Evolutionary conservation across 2,888 invertebrate genomes (phyloP).

Genomic region (Rhamnusium bicolor): DNA sequence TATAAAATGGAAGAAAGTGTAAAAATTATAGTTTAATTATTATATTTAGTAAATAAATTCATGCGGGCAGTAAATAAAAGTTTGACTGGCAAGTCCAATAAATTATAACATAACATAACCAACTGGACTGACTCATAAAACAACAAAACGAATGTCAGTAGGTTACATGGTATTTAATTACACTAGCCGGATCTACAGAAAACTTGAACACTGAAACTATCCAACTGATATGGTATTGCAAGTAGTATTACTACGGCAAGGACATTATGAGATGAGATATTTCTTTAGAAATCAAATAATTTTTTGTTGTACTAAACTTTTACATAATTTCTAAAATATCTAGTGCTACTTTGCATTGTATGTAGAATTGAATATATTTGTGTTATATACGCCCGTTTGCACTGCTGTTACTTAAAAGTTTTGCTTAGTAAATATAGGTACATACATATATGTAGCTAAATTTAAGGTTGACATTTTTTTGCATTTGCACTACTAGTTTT

Average conservation of each 20-base stretch:
- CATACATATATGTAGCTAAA: no score
- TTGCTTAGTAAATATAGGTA: no score
- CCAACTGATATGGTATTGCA: neutral
- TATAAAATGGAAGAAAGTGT: no score
- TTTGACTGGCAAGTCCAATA: constrained; percentile 32
- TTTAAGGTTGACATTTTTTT: no score
- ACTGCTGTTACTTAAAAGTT: no score
- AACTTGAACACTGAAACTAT: neutral
- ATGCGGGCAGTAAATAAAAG: no score
- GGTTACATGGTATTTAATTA: constrained; percentile 55
- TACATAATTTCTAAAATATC: neutral
- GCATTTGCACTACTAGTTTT: no score
- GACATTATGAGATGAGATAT: neutral
- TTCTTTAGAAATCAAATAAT: neutral
- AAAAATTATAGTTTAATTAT: no score
- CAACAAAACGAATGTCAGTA: constrained; percentile 54
- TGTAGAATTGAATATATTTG: neutral
- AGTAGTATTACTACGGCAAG: neutral
- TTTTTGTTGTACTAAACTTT: neutral
- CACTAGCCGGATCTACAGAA: constrained; percentile 53
- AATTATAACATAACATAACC: no score
- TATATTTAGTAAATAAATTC: no score
- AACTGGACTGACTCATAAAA: constrained; percentile 33
- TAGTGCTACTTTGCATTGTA: neutral
- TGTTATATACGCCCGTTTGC: no score